Conservation (phyloP, 1,140 invertebrate genomes). For the Zaprionus ornatus region DNA sequence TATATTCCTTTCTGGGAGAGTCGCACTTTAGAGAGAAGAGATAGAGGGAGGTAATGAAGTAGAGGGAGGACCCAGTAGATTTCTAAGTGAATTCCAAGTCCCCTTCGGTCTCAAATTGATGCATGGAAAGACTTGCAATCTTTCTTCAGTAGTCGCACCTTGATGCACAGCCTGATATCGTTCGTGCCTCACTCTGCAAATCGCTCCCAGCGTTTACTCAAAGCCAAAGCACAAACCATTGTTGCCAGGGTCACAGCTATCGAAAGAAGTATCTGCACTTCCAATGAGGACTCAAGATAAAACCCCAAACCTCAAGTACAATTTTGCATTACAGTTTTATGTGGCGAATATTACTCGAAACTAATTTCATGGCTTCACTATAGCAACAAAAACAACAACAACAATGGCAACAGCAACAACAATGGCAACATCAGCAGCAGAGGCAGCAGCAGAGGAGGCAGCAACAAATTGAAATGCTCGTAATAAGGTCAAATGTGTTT, state of each 20-base stretch:
- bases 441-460: background rate
- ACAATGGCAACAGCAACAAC: too few species aligned
- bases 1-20: too few species aligned
- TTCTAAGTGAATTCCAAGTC: background rate
- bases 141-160: background rate
- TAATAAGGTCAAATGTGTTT: slow-evolving; percentile 75
- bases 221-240: slow-evolving; percentile 19
- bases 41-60: too few species aligned
- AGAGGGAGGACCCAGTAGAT: background rate
- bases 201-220: background rate
- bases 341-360: slow-evolving; percentile 55
- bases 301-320: slow-evolving; percentile 35
- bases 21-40: background rate
- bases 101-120: background rate
- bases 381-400: background rate
- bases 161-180: background rate
- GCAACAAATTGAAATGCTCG: slow-evolving; percentile 55
- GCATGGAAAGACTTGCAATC: background rate
- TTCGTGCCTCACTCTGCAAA: background rate
- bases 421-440: background rate
- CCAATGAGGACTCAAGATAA: slow-evolving; percentile 10
- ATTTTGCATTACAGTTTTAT: slow-evolving; percentile 54
- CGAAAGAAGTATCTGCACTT: slow-evolving; percentile 31
- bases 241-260: slow-evolving; percentile 50
- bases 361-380: slow-evolving; percentile 70